Percentiles rank a stretch among this genome's conserved stretches.
These are phyloP conservation scores for Ispidina lecontei DNA, from an alignment of 2,797 vertebrate genomes.

Conservation along the genomic window DNA sequence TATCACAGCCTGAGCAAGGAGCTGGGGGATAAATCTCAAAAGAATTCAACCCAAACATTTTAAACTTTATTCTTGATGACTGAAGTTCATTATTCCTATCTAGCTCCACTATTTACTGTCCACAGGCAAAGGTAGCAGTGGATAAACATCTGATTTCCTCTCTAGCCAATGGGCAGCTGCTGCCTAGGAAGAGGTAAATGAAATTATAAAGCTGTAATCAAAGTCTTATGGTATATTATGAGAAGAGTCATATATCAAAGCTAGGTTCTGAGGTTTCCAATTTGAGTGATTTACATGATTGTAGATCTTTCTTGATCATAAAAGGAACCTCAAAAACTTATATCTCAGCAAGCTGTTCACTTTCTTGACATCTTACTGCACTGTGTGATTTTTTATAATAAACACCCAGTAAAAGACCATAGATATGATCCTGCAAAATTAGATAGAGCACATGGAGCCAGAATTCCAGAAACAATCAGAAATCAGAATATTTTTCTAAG, in stretches of 20 bases:
- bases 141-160: neutral
- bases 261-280: neutral
- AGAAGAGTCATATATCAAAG: neutral
- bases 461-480: neutral
- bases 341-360: neutral
- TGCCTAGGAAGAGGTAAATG: neutral
- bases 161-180: neutral
- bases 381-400: neutral
- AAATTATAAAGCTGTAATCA: slow-evolving; percentile 21
- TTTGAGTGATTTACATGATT: neutral
- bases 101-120: neutral
- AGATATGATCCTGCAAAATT: neutral
- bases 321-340: neutral
- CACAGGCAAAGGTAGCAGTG: neutral
- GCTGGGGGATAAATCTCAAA: neutral
- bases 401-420: neutral
- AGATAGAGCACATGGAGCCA: neutral
- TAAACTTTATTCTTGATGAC: neutral
- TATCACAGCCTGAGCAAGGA: neutral
- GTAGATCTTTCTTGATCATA: neutral
- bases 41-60: neutral
- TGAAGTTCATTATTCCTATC: neutral
- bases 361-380: neutral
- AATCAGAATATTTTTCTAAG: neutral
- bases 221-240: neutral